phyloP scores from a whole-genome alignment of 2,888 invertebrate species.

The Drosophila falleni region DNA sequence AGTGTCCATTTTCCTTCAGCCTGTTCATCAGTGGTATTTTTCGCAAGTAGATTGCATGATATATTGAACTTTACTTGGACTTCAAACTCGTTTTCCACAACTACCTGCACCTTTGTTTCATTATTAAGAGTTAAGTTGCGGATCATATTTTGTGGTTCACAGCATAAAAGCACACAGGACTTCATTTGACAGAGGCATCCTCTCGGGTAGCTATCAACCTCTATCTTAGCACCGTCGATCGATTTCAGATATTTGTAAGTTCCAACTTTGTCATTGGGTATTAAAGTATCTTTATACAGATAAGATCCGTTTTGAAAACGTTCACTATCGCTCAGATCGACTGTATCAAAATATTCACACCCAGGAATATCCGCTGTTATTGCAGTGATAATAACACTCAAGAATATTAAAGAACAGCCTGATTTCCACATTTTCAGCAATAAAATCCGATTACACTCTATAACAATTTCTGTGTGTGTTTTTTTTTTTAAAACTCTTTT shows the following conservation, averaged over 20 bases:
- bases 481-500: not conserved
- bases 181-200: conserved; percentile 74
- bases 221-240: rapidly evolving
- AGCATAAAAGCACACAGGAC: conserved; percentile 77
- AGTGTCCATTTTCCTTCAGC: conserved; percentile 26
- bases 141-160: conserved; percentile 17
- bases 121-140: conserved; percentile 8
- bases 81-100: conserved; percentile 8
- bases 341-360: conserved; percentile 57
- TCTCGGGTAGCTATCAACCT: conserved; percentile 29
- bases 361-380: not conserved
- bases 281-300: conserved; percentile 48
- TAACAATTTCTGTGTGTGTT: not conserved
- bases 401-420: not conserved
- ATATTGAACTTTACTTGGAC: not conserved
- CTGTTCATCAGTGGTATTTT: not conserved
- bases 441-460: not conserved
- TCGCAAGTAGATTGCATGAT: conserved; percentile 21
- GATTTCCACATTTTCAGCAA: not conserved
- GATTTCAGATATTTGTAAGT: conserved; percentile 34
- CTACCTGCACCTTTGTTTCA: not conserved
- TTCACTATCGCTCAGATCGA: conserved; percentile 47
- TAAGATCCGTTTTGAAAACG: conserved; percentile 54
- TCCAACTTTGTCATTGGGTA: conserved; percentile 43
- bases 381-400: not conserved